Evolutionary conservation across 2,113 vertebrate genomes (phyloP).

Genomic region (Lepus americanus): DNA sequence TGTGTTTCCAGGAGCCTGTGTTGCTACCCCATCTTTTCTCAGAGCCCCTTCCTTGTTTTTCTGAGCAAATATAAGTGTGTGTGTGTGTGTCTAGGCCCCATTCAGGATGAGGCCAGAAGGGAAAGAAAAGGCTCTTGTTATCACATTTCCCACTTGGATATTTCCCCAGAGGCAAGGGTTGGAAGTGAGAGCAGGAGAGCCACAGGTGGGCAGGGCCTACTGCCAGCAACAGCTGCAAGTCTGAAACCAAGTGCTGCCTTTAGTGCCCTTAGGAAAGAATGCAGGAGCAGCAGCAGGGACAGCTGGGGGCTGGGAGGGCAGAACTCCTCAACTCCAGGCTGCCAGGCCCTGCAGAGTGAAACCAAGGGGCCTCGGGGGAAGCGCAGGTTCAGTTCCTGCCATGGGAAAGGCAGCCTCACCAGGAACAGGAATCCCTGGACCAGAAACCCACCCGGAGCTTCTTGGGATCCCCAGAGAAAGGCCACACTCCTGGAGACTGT

Average conservation of each 20-base stretch:
- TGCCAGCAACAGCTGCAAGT: conserved; percentile 1
- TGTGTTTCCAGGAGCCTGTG: background rate
- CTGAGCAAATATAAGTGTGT: background rate
- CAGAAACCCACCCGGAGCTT: background rate
- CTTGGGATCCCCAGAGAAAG: background rate
- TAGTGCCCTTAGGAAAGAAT: background rate
- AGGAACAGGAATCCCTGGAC: background rate
- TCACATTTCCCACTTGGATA: conserved; percentile 8
- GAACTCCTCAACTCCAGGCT: background rate
- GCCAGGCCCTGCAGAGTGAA: conserved; percentile 3
- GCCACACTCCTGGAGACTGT: background rate
- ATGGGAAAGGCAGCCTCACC: background rate
- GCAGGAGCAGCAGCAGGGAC: background rate
- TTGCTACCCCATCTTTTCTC: background rate
- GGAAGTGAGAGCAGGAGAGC: background rate
- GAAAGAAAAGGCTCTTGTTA: conserved; percentile 17
- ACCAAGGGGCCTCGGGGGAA: background rate
- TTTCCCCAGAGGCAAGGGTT: background rate
- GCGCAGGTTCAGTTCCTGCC: background rate
- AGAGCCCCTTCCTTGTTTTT: conserved; percentile 36
- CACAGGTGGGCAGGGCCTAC: conserved; percentile 8
- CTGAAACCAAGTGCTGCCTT: background rate
- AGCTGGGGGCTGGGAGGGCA: background rate
- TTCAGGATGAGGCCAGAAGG: background rate
- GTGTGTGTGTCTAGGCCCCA: background rate